Conservation (phyloP, 2,113 vertebrate species). For the Larimichthys crocea region DNA sequence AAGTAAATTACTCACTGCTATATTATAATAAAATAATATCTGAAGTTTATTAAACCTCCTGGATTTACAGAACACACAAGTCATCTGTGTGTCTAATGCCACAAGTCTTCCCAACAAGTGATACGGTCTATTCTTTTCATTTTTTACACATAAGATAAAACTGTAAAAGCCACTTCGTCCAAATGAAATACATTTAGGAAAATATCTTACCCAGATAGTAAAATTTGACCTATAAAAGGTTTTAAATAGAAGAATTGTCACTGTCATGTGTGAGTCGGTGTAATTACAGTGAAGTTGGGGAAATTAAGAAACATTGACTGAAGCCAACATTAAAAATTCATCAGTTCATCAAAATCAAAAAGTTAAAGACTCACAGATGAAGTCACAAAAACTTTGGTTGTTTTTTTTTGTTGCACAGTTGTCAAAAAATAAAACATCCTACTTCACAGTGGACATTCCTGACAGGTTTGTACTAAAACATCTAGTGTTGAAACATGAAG, state of each 20-base stretch:
- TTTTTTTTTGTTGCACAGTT: not conserved
- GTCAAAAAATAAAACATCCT: not conserved
- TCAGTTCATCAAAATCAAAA: slow-evolving; percentile 18
- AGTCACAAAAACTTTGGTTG: not conserved
- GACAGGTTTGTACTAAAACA: slow-evolving; percentile 1
- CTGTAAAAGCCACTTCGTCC: not conserved
- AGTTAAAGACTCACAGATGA: not conserved
- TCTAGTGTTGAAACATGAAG: slow-evolving; percentile 59
- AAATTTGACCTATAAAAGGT: not conserved
- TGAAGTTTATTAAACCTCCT: not conserved
- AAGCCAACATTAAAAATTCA: not conserved
- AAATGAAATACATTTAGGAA: not conserved
- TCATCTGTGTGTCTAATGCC: not conserved
- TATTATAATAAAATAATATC: not conserved
- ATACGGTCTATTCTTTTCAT: not conserved
- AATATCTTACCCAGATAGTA: not conserved
- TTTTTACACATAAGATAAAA: not conserved
- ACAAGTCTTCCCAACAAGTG: too few relatives aligned
- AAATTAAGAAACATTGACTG: too few relatives aligned
- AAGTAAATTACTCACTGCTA: not conserved
- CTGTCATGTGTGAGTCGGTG: too few relatives aligned
- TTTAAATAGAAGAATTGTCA: not conserved
- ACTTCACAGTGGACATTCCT: not conserved
- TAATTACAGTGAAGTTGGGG: too few relatives aligned
- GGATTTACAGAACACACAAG: not conserved